Percentiles rank a stretch among this genome's conserved stretches.
These are phyloP conservation scores for Anas bahamensis DNA, from an alignment of 2,797 vertebrate species.

Conservation along the genomic window DNA sequence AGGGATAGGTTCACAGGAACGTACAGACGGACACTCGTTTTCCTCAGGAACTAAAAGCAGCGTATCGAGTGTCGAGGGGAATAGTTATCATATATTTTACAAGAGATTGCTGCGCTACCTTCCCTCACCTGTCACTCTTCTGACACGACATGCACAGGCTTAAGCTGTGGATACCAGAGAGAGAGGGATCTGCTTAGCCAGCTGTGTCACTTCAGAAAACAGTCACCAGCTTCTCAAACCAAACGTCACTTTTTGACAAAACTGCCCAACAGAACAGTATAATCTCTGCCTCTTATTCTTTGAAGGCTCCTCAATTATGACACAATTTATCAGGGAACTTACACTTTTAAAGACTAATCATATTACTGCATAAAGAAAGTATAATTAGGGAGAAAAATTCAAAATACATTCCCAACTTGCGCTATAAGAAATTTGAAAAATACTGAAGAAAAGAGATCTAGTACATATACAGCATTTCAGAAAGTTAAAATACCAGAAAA, in stretches of 20 bases:
- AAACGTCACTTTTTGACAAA: slow-evolving; percentile 7
- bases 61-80: slow-evolving; percentile 55
- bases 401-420: background rate
- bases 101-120: slow-evolving; percentile 41
- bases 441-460: background rate
- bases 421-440: background rate
- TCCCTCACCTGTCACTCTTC: slow-evolving; percentile 74
- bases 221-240: background rate
- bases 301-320: background rate
- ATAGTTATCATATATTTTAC: slow-evolving; percentile 63
- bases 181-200: background rate
- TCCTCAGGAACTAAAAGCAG: slow-evolving; percentile 71
- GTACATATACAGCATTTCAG: background rate
- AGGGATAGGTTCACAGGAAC: slow-evolving; percentile 64
- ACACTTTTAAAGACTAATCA: background rate
- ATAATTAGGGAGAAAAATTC: background rate
- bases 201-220: slow-evolving; percentile 48
- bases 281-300: background rate
- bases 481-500: background rate
- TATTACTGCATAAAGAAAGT: background rate
- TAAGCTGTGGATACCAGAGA: slow-evolving; percentile 58
- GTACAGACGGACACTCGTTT: slow-evolving; percentile 23
- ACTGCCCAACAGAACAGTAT: background rate
- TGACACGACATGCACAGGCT: slow-evolving; percentile 53
- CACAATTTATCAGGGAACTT: background rate